phyloP scores from a whole-genome alignment of 2,113 vertebrate species.

The Charina bottae region DNA sequence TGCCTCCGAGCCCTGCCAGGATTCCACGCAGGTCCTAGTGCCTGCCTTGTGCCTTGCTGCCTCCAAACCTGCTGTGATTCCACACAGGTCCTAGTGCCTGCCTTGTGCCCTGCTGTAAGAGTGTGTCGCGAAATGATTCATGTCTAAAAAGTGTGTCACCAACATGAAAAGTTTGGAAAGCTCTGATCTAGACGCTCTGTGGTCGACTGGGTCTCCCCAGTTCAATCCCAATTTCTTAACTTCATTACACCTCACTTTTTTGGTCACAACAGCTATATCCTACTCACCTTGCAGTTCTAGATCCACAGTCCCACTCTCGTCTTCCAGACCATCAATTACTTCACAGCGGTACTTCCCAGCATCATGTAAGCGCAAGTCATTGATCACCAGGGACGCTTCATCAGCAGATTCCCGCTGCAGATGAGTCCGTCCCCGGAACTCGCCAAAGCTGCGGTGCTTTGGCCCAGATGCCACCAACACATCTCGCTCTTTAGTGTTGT shows the following conservation, averaged over 20 bases:
- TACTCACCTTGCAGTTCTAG: conserved; percentile 84
- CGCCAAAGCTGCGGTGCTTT: conserved; percentile 81
- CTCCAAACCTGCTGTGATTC: no score
- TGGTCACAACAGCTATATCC: not conserved
- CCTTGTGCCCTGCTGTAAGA: no score
- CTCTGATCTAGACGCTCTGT: not conserved
- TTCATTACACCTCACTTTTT: not conserved
- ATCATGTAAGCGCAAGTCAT: conserved; percentile 79
- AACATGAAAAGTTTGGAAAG: no score
- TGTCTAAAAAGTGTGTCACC: no score
- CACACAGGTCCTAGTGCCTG: no score
- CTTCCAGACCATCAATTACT: conserved; percentile 93
- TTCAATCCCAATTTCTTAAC: not conserved
- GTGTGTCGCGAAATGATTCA: no score
- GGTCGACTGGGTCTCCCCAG: not conserved
- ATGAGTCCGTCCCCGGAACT: conserved; percentile 81
- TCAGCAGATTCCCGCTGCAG: conserved; percentile 62
- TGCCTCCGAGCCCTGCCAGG: no score
- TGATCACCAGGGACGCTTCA: conserved; percentile 83
- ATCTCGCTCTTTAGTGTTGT: conserved; percentile 76
- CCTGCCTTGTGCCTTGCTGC: no score
- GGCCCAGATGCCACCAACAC: conserved; percentile 88
- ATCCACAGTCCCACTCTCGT: conserved; percentile 85
- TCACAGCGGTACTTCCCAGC: conserved; percentile 90
- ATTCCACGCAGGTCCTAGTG: no score